These are phyloP conservation scores for Sthenelais limicola DNA, from an alignment of 2,888 invertebrate species.

Conservation along the genomic window DNA sequence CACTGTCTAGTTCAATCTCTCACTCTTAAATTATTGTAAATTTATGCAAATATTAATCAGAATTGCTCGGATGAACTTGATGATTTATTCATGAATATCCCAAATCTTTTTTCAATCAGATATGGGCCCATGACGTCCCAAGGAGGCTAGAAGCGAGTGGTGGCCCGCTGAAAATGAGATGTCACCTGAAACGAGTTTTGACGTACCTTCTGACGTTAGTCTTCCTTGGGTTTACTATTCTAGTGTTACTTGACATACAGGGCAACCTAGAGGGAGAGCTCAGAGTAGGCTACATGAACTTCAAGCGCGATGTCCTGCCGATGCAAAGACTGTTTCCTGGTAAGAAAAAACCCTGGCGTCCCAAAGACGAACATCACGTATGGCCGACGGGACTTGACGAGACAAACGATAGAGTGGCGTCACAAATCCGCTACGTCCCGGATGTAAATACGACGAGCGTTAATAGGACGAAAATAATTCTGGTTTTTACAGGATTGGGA, in stretches of 20 bases:
- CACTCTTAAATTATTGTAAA: too few relatives aligned
- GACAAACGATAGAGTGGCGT: constrained; percentile 24
- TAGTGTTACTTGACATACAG: background rate
- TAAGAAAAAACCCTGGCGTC: background rate
- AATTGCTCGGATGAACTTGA: too few relatives aligned
- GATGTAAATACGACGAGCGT: background rate
- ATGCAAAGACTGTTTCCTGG: too few relatives aligned
- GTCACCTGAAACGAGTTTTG: constrained; percentile 2
- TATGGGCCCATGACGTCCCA: too few relatives aligned
- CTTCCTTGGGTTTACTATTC: background rate
- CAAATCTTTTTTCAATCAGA: too few relatives aligned
- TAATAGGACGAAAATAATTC: constrained; percentile 10
- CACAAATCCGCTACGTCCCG: constrained; percentile 6
- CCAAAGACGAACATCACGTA: background rate
- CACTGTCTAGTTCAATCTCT: too few relatives aligned
- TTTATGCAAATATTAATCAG: too few relatives aligned
- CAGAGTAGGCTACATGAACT: background rate
- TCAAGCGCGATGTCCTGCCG: too few relatives aligned
- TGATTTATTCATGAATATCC: too few relatives aligned
- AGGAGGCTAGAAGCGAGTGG: too few relatives aligned
- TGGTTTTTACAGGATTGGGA: background rate
- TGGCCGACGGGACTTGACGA: constrained; percentile 21
- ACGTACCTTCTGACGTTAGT: background rate
- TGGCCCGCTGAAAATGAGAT: too few relatives aligned
- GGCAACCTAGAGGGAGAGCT: background rate